These are phyloP conservation scores for Ageneiosus marmoratus DNA, from an alignment of 2,113 vertebrate genomes.

Conservation along the genomic window DNA sequence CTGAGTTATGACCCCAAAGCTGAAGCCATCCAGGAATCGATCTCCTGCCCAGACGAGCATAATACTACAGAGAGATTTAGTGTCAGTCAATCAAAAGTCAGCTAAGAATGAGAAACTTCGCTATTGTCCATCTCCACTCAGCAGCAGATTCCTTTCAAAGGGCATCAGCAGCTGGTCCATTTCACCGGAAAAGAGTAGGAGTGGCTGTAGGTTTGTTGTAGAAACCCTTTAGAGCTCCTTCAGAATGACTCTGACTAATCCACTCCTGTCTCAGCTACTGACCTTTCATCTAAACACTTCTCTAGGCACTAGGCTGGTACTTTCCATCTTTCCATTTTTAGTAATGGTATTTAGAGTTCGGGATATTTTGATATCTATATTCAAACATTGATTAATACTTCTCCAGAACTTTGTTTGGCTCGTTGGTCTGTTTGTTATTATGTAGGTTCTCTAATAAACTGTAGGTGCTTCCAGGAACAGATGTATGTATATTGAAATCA, in stretches of 20 bases:
- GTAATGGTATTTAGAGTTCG: not conserved
- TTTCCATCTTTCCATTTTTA: not conserved
- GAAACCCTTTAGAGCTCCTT: not conserved
- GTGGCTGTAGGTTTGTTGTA: not conserved
- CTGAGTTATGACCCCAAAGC: not conserved
- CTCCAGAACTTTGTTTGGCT: no score
- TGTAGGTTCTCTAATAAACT: no score
- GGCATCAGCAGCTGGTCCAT: conserved; percentile 12
- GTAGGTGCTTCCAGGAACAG: no score
- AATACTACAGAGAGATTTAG: not conserved
- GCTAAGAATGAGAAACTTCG: not conserved
- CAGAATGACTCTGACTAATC: not conserved
- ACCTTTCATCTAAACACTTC: not conserved
- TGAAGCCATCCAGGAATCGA: not conserved
- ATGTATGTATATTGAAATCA: no score
- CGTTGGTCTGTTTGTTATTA: no score
- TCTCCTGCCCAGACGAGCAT: not conserved
- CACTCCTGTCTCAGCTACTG: not conserved
- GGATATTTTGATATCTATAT: no score
- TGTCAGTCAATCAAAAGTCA: conserved; percentile 25
- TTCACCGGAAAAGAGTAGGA: conserved; percentile 4
- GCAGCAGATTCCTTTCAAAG: not conserved
- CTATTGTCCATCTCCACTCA: not conserved
- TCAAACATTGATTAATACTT: no score
- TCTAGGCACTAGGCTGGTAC: not conserved